Evolutionary conservation across 2,888 invertebrate species (phyloP).

Genomic region (Tachystola acroxantha): DNA sequence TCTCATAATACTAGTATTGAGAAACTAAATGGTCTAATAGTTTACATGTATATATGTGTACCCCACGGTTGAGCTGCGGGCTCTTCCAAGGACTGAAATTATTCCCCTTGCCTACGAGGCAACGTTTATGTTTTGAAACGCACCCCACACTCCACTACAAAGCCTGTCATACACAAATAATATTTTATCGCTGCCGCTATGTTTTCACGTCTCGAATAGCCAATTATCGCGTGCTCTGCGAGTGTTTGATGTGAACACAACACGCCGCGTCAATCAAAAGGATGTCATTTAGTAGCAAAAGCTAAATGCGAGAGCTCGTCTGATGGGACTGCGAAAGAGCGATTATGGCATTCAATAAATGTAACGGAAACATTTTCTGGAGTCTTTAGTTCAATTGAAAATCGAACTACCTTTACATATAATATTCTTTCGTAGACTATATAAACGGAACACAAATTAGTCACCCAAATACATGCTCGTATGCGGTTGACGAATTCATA

Average conservation of each 20-base stretch:
- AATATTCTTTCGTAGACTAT: too few species aligned
- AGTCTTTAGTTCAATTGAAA: too few species aligned
- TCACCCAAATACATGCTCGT: too few species aligned
- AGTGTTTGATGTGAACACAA: conserved; percentile 11
- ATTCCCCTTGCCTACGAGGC: too few species aligned
- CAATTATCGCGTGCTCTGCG: conserved; percentile 40
- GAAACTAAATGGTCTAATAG: too few species aligned
- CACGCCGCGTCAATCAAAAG: conserved; percentile 26
- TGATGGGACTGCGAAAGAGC: conserved; percentile 5
- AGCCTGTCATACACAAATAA: conserved; percentile 68
- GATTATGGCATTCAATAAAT: conserved; percentile 11
- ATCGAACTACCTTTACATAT: too few species aligned
- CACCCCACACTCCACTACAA: conserved; percentile 46
- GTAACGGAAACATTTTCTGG: conserved; percentile 3
- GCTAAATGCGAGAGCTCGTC: conserved; percentile 2
- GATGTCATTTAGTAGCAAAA: conserved; percentile 12
- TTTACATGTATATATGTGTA: too few species aligned
- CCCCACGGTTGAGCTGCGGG: too few species aligned
- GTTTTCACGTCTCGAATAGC: conserved; percentile 44
- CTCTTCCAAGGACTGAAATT: too few species aligned
- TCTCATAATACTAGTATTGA: too few species aligned
- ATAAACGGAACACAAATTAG: too few species aligned
- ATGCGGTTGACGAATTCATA: too few species aligned
- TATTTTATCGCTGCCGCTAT: conserved; percentile 56
- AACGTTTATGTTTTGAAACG: background rate